These are phyloP conservation scores for Todus mexicanus DNA, from an alignment of 2,797 vertebrate species.

Conservation along the genomic window DNA sequence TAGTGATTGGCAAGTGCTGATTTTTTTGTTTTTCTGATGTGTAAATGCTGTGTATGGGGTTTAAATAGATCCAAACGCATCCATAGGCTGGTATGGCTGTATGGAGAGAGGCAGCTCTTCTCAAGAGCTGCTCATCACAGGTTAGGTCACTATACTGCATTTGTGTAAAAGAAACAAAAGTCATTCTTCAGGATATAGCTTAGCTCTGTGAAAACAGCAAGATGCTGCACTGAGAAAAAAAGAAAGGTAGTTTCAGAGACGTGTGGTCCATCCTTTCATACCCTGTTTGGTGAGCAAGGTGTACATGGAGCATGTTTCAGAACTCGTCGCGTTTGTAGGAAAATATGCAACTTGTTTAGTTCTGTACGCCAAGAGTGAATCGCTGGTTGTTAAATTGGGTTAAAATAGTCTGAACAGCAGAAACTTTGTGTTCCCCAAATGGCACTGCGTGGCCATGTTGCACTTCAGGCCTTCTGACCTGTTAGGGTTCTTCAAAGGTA, in stretches of 20 bases:
- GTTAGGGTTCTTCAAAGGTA: neutral
- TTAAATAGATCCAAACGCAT: neutral
- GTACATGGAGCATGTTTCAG: neutral
- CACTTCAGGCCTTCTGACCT: neutral
- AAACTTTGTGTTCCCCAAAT: neutral
- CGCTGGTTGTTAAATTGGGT: neutral
- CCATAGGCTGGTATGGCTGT: neutral
- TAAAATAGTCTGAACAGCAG: neutral
- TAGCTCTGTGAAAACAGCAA: neutral
- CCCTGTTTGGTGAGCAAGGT: neutral
- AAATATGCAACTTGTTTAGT: neutral
- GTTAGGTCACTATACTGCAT: neutral
- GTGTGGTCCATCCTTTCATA: neutral
- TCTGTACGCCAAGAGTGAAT: neutral
- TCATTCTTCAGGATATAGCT: neutral
- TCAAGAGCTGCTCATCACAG: too few species aligned
- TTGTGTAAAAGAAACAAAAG: neutral
- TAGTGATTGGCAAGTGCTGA: neutral
- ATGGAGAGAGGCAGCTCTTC: neutral
- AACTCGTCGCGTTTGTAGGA: neutral
- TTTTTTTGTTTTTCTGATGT: neutral
- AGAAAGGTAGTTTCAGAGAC: neutral
- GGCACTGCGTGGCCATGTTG: neutral
- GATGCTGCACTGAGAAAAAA: neutral
- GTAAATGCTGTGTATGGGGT: neutral